Base-by-base conservation (phyloP, 2,113 vertebrate species). In the Cinclus cinclus region DNA sequence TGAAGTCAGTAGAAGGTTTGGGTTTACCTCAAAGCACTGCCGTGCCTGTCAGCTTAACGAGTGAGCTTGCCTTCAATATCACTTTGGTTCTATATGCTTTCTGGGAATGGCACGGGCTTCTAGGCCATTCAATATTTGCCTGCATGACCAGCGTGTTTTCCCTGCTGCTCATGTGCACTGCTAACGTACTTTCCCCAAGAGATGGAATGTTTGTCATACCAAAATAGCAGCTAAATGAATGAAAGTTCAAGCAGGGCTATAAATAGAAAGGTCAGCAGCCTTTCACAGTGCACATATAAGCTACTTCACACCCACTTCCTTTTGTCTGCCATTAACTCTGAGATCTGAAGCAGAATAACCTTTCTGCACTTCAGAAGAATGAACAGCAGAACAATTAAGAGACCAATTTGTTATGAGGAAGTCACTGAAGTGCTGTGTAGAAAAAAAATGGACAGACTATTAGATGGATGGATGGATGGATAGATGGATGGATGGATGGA, bases 161-260 rank as follows among this genome's bases (percentile, higher is more conserved):
- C 59, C 83, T 82, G 50, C 82, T 62, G 83, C 90, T 96, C 89
- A 81, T 73, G 42, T 65, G 63, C 41, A 7, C 75, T 94, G 92
- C 92, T 98, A 84, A 92, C 16, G 67, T 24, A 92, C 90, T 97
- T 97, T 93, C 94, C 89, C 93, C 10, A 35, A 95, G 96, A 97
- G 96, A 94, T 60, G 42, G 46, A 95, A 97, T 93, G 95, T 97
- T 97, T 95, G 74, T 63, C 68, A 7, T 39, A 70, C 77, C 89
- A 96, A 98, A 97, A 97, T 94, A 97, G 87, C 96, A 97, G 96
- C 97, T 90, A 86, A 92, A 92, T 83, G 95, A 97, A 97, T 95
- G 94, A 96, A 98, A 98, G 97, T 97, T 95, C 95, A 97, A 93
- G 74, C 6, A 62, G 41, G 31, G 83, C 97, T 98, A 98, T 96